Conservation (phyloP, 2,113 vertebrate species). For the Emydocephalus ijimae region DNA sequence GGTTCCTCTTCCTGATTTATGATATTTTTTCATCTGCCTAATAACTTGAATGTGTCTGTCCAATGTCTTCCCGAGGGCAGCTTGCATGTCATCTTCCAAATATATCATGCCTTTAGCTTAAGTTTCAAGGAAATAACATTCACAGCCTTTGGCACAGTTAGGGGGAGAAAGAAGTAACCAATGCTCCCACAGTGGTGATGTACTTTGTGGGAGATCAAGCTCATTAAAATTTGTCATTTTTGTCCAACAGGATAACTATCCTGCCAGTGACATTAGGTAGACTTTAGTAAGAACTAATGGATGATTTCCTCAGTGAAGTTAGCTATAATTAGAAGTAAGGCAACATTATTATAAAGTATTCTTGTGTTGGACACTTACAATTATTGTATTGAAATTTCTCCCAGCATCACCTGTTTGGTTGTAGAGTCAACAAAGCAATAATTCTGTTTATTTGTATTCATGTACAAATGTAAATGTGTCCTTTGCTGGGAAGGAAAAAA, state of each 20-base stretch:
- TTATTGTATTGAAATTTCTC: background rate
- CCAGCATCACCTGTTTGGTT: background rate
- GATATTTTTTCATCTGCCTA: background rate
- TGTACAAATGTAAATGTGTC: no score
- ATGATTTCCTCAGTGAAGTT: background rate
- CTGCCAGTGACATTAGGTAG: fast-evolving
- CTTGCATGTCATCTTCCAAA: background rate
- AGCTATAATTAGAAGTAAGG: background rate
- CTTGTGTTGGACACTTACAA: background rate
- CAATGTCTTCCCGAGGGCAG: background rate
- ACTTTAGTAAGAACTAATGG: background rate
- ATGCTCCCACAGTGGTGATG: background rate
- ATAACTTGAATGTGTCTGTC: background rate
- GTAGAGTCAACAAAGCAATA: background rate
- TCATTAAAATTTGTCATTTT: conserved; percentile 1
- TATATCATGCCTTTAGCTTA: background rate
- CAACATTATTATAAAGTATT: background rate
- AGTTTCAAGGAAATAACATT: background rate
- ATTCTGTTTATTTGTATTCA: background rate
- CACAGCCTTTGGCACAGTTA: background rate
- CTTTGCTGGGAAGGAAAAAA: background rate
- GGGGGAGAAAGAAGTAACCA: background rate
- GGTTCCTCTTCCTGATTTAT: background rate
- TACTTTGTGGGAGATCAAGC: background rate
- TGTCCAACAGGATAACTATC: background rate